Evolutionary conservation across 2,797 vertebrate species (phyloP), one percentile per base, ranked within the genome.

Genomic region (Oryzias sinensis): DNA sequence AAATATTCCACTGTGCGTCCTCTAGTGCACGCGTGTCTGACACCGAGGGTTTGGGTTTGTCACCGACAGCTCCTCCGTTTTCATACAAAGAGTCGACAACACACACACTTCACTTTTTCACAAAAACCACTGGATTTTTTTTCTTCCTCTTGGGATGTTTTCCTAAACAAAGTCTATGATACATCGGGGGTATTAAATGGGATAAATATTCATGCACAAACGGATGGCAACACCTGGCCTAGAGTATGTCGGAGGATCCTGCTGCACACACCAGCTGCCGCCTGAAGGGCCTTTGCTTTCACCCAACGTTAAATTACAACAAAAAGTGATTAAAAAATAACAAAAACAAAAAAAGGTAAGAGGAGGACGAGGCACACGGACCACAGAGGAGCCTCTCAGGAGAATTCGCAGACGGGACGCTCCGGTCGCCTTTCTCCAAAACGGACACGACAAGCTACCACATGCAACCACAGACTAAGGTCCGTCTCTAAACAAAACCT

Each of bases 131-230:
- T 76, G 69, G 43, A 55, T 64, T 64, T 68, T 76, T 76, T 76
- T 65, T 65, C 59, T 69, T 80, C 76, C 77, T 85, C 68, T 74
- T 79, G 76, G 72, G 65, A 73, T 63, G 65, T 78, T 78, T 74
- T 80, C 68, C 84, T 83, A 88, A 88, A 85, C 74, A 76, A 88
- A 82, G 58, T 75, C 77, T 87, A 87, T 88, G 84, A 80, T 90
- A 89, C 88, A 88, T 88, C 81, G 83, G 77, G 85, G 79, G 88
- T 79, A 85, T 85, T 87, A 79, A 87, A 84, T 80, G 81, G 78
- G 81, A 88, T 88, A 90, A 88, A 87, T 88, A 90, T 76, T 86
- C 89, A 90, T 91, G 89, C 89, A 91, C 85, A 83, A 86, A 88
- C 79, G 76, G 79, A 85, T 88, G 83, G 76, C 53, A 68, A 79